Evolutionary conservation across 2,113 vertebrate species (phyloP), one percentile per base, ranked within the genome.

Genomic region (Boulengeromyrus knoepffleri): DNA sequence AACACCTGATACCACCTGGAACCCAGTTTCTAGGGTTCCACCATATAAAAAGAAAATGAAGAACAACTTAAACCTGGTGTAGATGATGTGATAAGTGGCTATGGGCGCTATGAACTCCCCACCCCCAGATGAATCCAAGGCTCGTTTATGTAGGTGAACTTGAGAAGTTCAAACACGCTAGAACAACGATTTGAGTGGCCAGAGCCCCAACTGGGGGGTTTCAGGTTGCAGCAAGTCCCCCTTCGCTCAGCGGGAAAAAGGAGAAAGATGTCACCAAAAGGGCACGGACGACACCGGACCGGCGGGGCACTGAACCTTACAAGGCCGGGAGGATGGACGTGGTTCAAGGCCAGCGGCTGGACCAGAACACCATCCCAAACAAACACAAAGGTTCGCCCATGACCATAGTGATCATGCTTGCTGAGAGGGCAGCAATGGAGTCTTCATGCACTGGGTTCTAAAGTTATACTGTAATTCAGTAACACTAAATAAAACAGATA

Each of bases 101-200:
- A 86, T 74, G 88, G 90, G 90, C 13, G 3, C 45, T 66, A 89
- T 90, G 45, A 46, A 39, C 46, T 49, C 8, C 4, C 49, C 49
- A 5, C 5, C 24, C 90, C 89, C 92, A 93, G 90, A 92, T 91
- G 93, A 94, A 93, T 93, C 92, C 89, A 93, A 94, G 93, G 93
- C 92, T 93, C 85, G 89, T 91, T 94, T 94, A 92, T 90, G 87
- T 90, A 94, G 93, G 92, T 92, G 92, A 91, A 93, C 47, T 42
- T 80, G 58, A 88, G 90, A 90, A 91, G 90, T 92, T 92, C 92
- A 88, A 88, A 24, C 56, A 91, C 91, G 62, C 62, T 70, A 31
- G 62, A 70, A 93, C 91, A 92, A 90, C 90, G 80, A 90, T 91
- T 94, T 4, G 83, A 42, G 21, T 46, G 42, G 45, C 45, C 83